Percentiles rank a stretch among this genome's conserved stretches.
These are phyloP conservation scores for Syngnathoides biaculeatus DNA, from an alignment of 2,113 vertebrate genomes.

Conservation along the genomic window DNA sequence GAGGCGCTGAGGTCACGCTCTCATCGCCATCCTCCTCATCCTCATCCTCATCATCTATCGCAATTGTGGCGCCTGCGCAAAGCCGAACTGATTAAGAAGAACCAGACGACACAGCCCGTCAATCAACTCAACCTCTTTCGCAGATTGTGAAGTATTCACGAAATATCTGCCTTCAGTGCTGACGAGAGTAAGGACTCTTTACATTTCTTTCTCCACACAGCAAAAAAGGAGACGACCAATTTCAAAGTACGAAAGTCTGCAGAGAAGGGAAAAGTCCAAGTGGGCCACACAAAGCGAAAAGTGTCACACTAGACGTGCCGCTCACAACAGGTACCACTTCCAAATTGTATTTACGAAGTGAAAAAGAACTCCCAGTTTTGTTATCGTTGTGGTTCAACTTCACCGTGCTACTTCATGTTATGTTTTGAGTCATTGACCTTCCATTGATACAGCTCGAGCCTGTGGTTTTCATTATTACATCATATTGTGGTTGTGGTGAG, in stretches of 20 bases:
- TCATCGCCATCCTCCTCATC: slow-evolving; percentile 54
- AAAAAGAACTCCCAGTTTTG: neutral
- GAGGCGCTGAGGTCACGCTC: slow-evolving; percentile 74
- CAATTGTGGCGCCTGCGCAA: slow-evolving; percentile 48
- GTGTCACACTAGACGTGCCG: too few species aligned
- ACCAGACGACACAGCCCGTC: neutral
- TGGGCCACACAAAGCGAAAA: too few species aligned
- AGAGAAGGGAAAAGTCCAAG: too few species aligned
- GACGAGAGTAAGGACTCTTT: too few species aligned
- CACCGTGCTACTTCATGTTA: too few species aligned
- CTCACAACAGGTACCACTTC: too few species aligned
- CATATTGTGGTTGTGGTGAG: neutral
- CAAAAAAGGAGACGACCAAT: too few species aligned
- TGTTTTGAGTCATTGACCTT: neutral
- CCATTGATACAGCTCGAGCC: neutral
- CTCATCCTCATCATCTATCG: slow-evolving; percentile 30
- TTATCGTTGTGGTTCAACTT: neutral
- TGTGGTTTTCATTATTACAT: neutral
- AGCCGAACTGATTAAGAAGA: slow-evolving; percentile 28
- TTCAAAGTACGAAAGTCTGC: too few species aligned
- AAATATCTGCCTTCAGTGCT: too few species aligned
- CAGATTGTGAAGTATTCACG: neutral
- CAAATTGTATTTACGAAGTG: too few species aligned
- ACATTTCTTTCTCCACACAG: too few species aligned
- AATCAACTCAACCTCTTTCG: neutral